Evolutionary conservation across 1,140 invertebrate genomes (phyloP).

Genomic region (Anthonomus grandis): DNA sequence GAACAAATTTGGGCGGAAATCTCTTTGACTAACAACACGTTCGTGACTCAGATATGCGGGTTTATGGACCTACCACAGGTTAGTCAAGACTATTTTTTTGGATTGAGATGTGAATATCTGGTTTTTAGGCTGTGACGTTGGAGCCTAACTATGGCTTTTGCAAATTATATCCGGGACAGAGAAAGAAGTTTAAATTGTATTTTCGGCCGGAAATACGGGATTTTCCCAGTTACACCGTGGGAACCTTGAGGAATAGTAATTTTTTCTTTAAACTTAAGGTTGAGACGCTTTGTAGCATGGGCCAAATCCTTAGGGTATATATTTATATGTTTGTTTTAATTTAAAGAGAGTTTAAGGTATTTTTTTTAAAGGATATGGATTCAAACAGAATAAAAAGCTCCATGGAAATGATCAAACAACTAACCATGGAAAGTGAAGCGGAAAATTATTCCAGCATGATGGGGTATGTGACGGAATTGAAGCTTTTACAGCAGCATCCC

Average conservation of each 20-base stretch:
- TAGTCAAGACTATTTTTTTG: not conserved
- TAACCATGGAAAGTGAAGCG: not conserved
- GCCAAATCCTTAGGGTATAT: conserved; percentile 26
- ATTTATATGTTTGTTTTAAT: not conserved
- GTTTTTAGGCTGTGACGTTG: conserved; percentile 29
- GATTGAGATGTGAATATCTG: not conserved
- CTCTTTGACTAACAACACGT: conserved; percentile 29
- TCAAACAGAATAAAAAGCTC: conserved; percentile 21
- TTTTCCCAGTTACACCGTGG: conserved; percentile 17
- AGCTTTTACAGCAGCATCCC: not conserved
- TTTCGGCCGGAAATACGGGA: conserved; percentile 31
- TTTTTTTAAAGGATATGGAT: conserved; percentile 9
- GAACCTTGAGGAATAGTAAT: conserved; percentile 7
- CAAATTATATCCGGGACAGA: conserved; percentile 26
- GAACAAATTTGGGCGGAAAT: conserved; percentile 34
- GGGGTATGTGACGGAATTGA: not conserved
- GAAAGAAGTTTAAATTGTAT: conserved; percentile 22
- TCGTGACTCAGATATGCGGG: conserved; percentile 29
- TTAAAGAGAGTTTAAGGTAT: not conserved
- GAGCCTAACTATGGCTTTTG: conserved; percentile 38
- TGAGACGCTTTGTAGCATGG: conserved; percentile 28
- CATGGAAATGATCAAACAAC: conserved; percentile 3
- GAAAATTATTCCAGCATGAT: not conserved
- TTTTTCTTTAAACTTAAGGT: conserved; percentile 25
- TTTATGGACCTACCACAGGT: conserved; percentile 38